phyloP scores from a whole-genome alignment of 2,113 vertebrate genomes.

The Chelonoidis abingdonii region DNA sequence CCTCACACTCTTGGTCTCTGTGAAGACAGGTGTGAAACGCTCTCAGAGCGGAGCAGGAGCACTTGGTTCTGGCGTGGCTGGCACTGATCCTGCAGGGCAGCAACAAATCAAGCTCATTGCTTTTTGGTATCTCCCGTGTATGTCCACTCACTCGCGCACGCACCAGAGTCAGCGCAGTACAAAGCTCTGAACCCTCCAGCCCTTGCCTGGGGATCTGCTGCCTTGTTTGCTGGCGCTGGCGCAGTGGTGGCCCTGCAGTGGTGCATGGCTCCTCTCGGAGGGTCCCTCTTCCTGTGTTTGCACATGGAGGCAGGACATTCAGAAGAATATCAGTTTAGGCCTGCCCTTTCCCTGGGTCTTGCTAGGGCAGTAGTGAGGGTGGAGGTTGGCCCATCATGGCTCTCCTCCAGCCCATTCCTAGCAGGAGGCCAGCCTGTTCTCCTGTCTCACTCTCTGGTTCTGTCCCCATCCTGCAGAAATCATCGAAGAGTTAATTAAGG shows the following conservation, averaged over 20 bases:
- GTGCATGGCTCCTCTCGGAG: neutral
- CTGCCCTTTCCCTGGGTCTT: too few relatives aligned
- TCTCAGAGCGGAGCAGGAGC: neutral
- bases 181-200: neutral
- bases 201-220: neutral
- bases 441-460: neutral
- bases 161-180: neutral
- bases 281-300: neutral
- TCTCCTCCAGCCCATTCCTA: neutral
- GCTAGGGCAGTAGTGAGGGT: neutral
- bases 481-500: constrained; percentile 80
- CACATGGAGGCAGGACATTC: neutral
- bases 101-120: neutral
- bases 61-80: neutral
- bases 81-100: neutral
- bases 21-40: neutral
- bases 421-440: neutral
- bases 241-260: neutral
- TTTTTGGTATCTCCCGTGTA: neutral
- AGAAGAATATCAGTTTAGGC: neutral
- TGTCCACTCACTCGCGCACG: neutral
- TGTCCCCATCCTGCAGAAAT: constrained; percentile 72
- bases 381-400: too few relatives aligned
- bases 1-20: neutral
- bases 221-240: too few relatives aligned